phyloP scores from a whole-genome alignment of 1,140 invertebrate genomes.

The Drosophila burlai region DNA sequence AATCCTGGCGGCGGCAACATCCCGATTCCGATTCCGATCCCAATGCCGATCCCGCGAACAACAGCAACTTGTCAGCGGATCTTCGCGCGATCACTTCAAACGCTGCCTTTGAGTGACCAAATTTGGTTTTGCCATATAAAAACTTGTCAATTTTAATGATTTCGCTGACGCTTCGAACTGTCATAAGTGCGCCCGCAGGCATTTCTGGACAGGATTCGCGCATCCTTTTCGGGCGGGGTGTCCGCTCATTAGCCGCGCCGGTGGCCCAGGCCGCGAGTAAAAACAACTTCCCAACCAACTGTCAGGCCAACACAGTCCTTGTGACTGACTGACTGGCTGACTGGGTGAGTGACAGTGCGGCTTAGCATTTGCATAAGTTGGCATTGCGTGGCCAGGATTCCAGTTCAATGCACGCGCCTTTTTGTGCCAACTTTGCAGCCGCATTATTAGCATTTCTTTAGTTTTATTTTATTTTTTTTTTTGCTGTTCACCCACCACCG shows the following conservation, averaged over 20 bases:
- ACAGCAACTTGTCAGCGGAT: constrained; percentile 62
- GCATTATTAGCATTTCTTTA: constrained; percentile 79
- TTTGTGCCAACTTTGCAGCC: constrained; percentile 59
- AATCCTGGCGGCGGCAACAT: constrained; percentile 9
- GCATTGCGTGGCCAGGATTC: constrained; percentile 68
- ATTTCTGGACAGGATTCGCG: constrained; percentile 51
- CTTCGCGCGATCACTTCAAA: constrained; percentile 63
- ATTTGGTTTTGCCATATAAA: constrained; percentile 79
- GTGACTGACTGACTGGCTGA: constrained; percentile 18
- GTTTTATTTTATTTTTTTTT: constrained; percentile 51
- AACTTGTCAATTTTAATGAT: constrained; percentile 85
- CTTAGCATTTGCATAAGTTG: constrained; percentile 70
- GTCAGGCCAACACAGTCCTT: constrained; percentile 28
- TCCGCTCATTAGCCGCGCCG: constrained; percentile 65
- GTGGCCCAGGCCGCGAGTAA: constrained; percentile 1
- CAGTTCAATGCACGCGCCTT: constrained; percentile 72
- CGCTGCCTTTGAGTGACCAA: constrained; percentile 76
- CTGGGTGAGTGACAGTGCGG: constrained; percentile 48
- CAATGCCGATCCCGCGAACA: constrained; percentile 17
- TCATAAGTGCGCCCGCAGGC: constrained; percentile 81
- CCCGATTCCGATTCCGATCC: background rate
- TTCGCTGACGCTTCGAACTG: constrained; percentile 84
- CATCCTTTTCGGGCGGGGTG: constrained; percentile 37
- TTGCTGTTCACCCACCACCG: constrained; percentile 35
- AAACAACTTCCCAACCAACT: constrained; percentile 22